Evolutionary conservation across 2,888 invertebrate species (phyloP), one percentile per base, ranked within the genome.

Genomic region (Hyposoter dolosus): DNA sequence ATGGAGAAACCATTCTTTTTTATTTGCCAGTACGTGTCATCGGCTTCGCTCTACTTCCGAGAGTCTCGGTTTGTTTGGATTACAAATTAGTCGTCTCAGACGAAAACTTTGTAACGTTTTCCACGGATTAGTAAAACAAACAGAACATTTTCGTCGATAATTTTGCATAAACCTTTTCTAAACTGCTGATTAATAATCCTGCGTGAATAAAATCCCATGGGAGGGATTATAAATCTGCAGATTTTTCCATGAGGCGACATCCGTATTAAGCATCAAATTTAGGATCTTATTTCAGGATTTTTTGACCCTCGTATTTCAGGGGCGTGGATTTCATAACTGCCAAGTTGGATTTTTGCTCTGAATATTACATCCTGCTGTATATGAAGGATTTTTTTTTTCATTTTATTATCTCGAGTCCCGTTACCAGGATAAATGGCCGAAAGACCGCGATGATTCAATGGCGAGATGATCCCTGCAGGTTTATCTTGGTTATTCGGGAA

Each of bases 381-480:
- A 75, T 75, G 68, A 28, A 56, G 43, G 32, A 68, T 53, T 68
- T 74, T 66, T 40, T 66, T 50, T 53, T 69, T 68, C 28, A 28
- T 77, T 47, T 45, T 45, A 65, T 75, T 35, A 68, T 79, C 40
- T 56, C 40, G 53, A 35, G 71, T 40, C 71, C 63, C 53, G 19
- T 66, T 53, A n/a, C 68, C 9, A 69, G 23, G 56, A 78, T 78
- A 28, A 47, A 69, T 69, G 72, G n/a, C 68, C 9, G 69, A 15
- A 53, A 47, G 35, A 78, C 56, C 45, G 69, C 60, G 72, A 74
- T 77, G 85, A 86, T 87, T 87, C 86, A 75, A 76, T 84, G 78
- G 83, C 32, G 89, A 91, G 93, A 93, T 93, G 91, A 94, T 94
- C 93, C 91, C 60, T 47, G 83, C 80, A 88, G 91, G 91, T 93